phyloP scores from a whole-genome alignment of 2,113 vertebrate species.

The Rattus rattus region DNA sequence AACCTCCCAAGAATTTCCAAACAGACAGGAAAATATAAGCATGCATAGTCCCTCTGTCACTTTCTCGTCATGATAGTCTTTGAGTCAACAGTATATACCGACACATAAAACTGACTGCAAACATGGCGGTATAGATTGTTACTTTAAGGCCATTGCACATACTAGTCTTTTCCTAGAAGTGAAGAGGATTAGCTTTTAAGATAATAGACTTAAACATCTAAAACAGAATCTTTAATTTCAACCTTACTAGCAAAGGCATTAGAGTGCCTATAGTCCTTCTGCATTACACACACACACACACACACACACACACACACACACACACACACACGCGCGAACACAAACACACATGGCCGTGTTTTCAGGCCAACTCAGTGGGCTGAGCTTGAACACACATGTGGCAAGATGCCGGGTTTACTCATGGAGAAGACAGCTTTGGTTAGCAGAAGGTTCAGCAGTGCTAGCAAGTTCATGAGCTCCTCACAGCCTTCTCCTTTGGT shows the following conservation, averaged over 20 bases:
- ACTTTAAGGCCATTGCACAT: conserved; percentile 52
- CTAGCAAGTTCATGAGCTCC: background rate
- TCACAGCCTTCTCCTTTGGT: background rate
- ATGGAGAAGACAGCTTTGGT: background rate
- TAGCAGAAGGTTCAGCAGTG: background rate
- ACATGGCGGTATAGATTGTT: conserved; percentile 56
- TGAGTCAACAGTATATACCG: conserved; percentile 74
- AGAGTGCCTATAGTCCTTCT: conserved; percentile 44
- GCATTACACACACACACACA: background rate
- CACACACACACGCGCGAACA: too few relatives aligned
- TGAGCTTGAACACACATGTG: background rate
- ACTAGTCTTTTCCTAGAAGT: conserved; percentile 77
- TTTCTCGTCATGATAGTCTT: conserved; percentile 63
- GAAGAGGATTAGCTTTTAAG: conserved; percentile 69
- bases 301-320: background rate
- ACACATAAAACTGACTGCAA: conserved; percentile 73
- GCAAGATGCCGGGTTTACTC: conserved; percentile 18
- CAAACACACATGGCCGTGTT: background rate
- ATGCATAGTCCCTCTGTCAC: conserved; percentile 68
- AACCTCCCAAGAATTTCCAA: conserved; percentile 76
- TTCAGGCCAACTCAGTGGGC: conserved; percentile 61
- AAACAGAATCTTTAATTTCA: conserved; percentile 66
- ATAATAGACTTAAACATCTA: conserved; percentile 69
- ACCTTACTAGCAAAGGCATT: conserved; percentile 55
- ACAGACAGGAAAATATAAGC: conserved; percentile 61